Conservation (phyloP, 2,888 invertebrate species). For the Cantharis flavilabris region DNA sequence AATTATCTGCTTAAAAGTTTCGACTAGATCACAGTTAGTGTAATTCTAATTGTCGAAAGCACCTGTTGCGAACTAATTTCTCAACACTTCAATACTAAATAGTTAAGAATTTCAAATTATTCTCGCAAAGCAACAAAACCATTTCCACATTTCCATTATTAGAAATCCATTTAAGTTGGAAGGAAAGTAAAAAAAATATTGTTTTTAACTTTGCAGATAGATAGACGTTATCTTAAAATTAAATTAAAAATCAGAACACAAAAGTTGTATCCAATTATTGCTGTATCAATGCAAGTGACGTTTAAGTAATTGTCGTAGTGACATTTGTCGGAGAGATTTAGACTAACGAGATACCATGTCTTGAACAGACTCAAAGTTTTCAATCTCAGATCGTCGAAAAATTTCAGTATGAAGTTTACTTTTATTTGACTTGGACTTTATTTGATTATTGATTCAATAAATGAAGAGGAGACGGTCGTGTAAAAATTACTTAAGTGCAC, state of each 20-base stretch:
- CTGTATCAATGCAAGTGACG: constrained; percentile 53
- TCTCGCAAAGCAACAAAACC: background rate
- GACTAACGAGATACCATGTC: constrained; percentile 34
- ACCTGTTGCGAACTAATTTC: constrained; percentile 25
- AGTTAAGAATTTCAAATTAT: constrained; percentile 6
- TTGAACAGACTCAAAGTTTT: constrained; percentile 29
- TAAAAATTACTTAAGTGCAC: constrained; percentile 13
- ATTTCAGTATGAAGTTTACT: constrained; percentile 4
- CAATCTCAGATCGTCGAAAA: constrained; percentile 22
- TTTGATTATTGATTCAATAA: constrained; percentile 4
- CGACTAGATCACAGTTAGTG: constrained; percentile 2
- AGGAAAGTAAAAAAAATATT: constrained; percentile 9
- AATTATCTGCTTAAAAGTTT: constrained; percentile 1
- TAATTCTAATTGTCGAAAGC: constrained; percentile 20
- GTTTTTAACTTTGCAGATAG: constrained; percentile 7
- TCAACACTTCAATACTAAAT: constrained; percentile 20
- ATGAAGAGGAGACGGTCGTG: constrained; percentile 12
- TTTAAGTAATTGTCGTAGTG: constrained; percentile 47
- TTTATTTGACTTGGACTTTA: background rate
- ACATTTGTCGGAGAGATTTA: constrained; percentile 38
- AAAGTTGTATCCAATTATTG: constrained; percentile 53
- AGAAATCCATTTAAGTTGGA: background rate
- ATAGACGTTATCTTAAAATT: constrained; percentile 41
- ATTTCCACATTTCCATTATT: constrained; percentile 5
- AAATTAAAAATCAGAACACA: constrained; percentile 52